Evolutionary conservation across 2,888 invertebrate genomes (phyloP), one percentile per base, ranked within the genome.

Genomic region (Barypeithes pellucidus): DNA sequence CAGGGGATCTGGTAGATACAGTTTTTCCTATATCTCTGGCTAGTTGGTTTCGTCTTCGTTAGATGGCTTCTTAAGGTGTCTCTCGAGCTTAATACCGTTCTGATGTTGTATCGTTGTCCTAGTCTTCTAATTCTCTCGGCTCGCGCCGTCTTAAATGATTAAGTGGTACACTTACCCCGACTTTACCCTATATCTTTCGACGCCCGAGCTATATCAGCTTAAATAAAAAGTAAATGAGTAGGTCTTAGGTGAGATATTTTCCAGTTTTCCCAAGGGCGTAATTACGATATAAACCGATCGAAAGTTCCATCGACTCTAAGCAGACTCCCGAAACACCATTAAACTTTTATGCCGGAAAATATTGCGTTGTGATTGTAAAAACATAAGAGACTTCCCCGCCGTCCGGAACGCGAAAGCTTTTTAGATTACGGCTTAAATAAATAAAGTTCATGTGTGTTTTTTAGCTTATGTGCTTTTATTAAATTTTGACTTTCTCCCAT

Each of bases 231-330:
- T 74, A 71, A 74, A 74, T 71, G 71, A 62, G 67, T 54, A 45
- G 70, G 63, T 71, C 71, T 74, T 70, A 71, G 71, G 71, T 67
- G 71, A 67, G 50, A 70, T 74, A 74, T 71, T 71, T 57, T 63
- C 45, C 67, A 61, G 50, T 47, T 59, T 60, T 71, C 74, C 71
- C 74, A 41, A 20, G 67, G 47, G 74, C 24, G 61, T 71, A 74
- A 70, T 74, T 74, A 74, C 62, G 71, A 70, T 52, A 62, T 62
- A 67, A 62, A 74, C 67, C 74, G 71, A 74, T 74, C 36, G 45
- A 41, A 71, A 71, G 61, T 74, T 67, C 62, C 63, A 71, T 74
- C 70, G 66, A 70, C 67, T 68, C 52, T 69, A 29, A 73, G 65
- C 63, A 62, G 59, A 67, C 50, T 61, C 47, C 62, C 47, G 57